Conservation (phyloP, 2,888 invertebrate genomes). For the Epirrhoe tristata region DNA sequence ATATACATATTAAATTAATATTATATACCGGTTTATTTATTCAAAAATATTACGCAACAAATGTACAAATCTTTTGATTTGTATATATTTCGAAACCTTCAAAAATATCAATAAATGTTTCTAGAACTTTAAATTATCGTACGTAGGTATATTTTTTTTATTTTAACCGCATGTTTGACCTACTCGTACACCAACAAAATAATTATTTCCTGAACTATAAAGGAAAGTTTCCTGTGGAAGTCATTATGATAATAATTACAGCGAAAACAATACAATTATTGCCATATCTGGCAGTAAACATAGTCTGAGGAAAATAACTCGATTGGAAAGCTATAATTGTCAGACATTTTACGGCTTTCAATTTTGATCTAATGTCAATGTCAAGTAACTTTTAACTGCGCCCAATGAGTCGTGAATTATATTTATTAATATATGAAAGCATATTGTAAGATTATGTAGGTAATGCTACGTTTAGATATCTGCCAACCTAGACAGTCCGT, state of each 20-base stretch:
- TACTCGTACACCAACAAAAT: constrained; percentile 1
- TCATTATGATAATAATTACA: constrained; percentile 10
- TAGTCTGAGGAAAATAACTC: constrained; percentile 7
- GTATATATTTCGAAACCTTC: too few species aligned
- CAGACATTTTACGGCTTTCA: neutral
- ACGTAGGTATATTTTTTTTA: neutral
- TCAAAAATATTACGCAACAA: neutral
- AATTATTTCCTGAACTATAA: constrained; percentile 26
- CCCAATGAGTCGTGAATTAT: neutral
- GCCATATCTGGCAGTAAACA: constrained; percentile 13
- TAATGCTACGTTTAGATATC: too few species aligned
- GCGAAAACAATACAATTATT: constrained; percentile 18
- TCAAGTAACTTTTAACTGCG: neutral
- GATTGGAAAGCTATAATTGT: constrained; percentile 11
- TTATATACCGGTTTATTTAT: neutral
- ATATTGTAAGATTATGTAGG: too few species aligned
- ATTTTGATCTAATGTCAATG: neutral
- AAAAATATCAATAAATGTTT: neutral
- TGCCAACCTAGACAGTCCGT: too few species aligned
- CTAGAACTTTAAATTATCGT: neutral
- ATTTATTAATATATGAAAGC: neutral
- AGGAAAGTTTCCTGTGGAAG: constrained; percentile 34
- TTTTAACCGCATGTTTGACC: neutral
- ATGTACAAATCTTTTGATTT: neutral
- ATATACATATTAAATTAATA: neutral